Base-by-base conservation (phyloP, 2,888 invertebrate genomes). In the Aproaerema taeniolella region DNA sequence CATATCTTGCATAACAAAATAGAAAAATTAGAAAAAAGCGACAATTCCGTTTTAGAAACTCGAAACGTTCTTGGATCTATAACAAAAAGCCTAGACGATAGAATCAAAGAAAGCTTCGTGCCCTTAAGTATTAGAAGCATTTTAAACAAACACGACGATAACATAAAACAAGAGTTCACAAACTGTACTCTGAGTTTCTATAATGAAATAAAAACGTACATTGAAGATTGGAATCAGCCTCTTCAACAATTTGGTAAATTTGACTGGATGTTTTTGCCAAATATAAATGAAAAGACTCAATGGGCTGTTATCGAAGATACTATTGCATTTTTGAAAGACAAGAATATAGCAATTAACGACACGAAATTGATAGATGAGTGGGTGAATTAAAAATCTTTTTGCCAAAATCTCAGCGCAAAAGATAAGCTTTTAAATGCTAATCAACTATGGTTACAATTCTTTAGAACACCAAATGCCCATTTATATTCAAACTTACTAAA, bases 361-460 rank as follows among this genome's bases (percentile, higher is more conserved):
- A 10, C 47, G 35, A 49, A 48, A 45, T 45, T 48, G 36, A 42
- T 47, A 34, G 44, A 47, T 31, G 44, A 49, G 44, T 49, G 45
- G 41, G 46, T 49, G 37, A 48, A 48, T 49, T 49, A 45, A 39
- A 47, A 45, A 35, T n/a, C 43, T 37, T 43, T 47, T 29, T 24
- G 43, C 17, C 46, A 39, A 43, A 47, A 44, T 31, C 34, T 47
- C n/a, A 44, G 30, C 28, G 35, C 34, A 26, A 29, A 47, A 48
- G 48, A 47, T 41, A 47, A 48, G 20, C 42, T 45, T 45, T 40
- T 49, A 48, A 49, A 37, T 40, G 31, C 48, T 15, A 49, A 49
- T 44, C 42, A 45, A 45, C 43, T 49, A 31, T 48, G 49, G 47
- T 12, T 46, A n/a, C n/a, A n/a, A n/a, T n/a, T n/a, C n/a, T n/a